Evolutionary conservation across 2,113 vertebrate species (phyloP), one percentile per base, ranked within the genome.

Genomic region (Xenopus borealis): DNA sequence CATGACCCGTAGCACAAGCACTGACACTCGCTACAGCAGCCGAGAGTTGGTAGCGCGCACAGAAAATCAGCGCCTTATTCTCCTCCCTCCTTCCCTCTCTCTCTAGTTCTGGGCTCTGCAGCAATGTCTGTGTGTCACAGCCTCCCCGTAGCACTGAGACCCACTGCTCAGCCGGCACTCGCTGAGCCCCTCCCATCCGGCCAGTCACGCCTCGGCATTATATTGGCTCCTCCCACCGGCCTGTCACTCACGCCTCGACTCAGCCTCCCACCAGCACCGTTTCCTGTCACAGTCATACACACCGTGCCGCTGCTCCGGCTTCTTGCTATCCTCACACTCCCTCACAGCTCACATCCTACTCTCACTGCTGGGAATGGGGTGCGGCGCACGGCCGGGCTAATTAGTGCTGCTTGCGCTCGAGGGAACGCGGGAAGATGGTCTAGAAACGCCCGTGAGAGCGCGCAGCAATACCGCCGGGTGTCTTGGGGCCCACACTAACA

Each of bases 121-220:
- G 90, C 88, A 90, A 88, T 89, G 89, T 83, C 88, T 90, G 88
- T 44, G 87, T 88, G 83, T 81, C 87, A 84, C 84, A 86, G 87
- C 85, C 86, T 85, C 83, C 88, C 82, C 85, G 88, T 87, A 80
- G 81, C 83, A 82, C 82, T 83, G 47, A 12, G 83, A 83, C 83
- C 84, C 86, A 84, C 88, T 83, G 3, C 23, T 27, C 23, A 1
- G 3, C 23, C 23, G 23, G 23, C 23, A 27, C 23, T 27, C 23
- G 23, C 23, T 27, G 1, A 3, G 23, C 23, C 3, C 23, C 23
- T 27, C 23, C 23, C 23, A 27, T n/a, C 23, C 23, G 23, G 23
- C 23, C 23, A 2, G 2, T 27, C 23, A 27, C 23, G 23, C 23
- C 23, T 3, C 3, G 23, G n/a, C n/a, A n/a, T n/a, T n/a, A n/a